Base-by-base conservation (phyloP, 2,113 vertebrate species). In the Gambusia holbrooki region DNA sequence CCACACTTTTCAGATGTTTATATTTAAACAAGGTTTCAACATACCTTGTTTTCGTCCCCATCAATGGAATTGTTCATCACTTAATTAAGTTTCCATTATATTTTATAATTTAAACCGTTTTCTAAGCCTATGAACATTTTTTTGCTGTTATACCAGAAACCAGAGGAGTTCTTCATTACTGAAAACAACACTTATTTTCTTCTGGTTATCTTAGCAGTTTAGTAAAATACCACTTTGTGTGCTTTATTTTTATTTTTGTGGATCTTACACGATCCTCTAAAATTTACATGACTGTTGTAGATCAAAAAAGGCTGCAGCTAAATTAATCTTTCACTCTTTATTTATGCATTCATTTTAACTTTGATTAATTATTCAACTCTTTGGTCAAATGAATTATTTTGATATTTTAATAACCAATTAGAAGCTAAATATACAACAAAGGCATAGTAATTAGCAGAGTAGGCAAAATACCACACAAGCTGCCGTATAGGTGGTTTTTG, bases 401-500 rank as follows among this genome's bases (percentile, higher is more conserved):
- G 3, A 37, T 11, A 37, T 37, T 37, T 37, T 37, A 58, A 64
- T 11, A 1, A 30, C 9, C 22, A 40, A 74, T 64, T 58, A 69
- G 6, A 40, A 17, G 22, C 40, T 17, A 32, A 77, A 62, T 32
- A 12, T 32, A 32, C 27, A 6, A 0, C 15, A 62, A 69, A 58
- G 30, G 35, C 11, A 4, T 48, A 27, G 1, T 37, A 60, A 74
- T 65, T 80, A 51, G 25, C 30, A 48, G 48, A 37, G 11, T 10
- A 64, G 35, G 69, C 5, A 58, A 32, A 19, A 73, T n/a, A 45
- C 27, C 19, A 42, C 27, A 65, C 7, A 82, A 37, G 15, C 22
- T 58, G n/a, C 28, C 29, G 37, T 25, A 65, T 71, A 84, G 61
- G 29, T 80, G 66, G 15, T 74, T 70, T 73, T n/a, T 62, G 11